phyloP scores from a whole-genome alignment of 1,140 invertebrate species.

The Contarinia nasturtii region DNA sequence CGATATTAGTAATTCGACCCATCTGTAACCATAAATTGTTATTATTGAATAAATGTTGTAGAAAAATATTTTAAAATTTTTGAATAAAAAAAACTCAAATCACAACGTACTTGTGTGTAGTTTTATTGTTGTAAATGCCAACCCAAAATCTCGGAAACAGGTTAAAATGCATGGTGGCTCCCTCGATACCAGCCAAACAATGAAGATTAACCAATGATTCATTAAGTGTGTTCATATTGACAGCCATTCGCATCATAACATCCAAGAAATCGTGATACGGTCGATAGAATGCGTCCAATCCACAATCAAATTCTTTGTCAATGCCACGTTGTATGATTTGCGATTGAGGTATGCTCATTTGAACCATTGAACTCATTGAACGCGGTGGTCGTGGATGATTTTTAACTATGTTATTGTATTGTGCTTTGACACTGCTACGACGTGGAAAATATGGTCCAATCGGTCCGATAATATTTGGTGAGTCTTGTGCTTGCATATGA shows the following conservation, averaged over 20 bases:
- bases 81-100: neutral
- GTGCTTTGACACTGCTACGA: constrained; percentile 13
- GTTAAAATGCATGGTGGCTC: constrained; percentile 20
- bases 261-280: constrained; percentile 75
- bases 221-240: constrained; percentile 27
- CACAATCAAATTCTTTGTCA: constrained; percentile 61
- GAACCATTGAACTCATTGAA: constrained; percentile 63
- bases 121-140: constrained; percentile 21
- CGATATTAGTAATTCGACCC: constrained; percentile 17
- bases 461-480: constrained; percentile 38
- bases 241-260: constrained; percentile 71
- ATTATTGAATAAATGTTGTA: too few relatives aligned
- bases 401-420: constrained; percentile 17
- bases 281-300: constrained; percentile 54
- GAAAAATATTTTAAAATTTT: too few relatives aligned
- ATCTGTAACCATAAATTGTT: constrained; percentile 13
- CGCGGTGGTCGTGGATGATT: constrained; percentile 26
- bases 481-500: constrained; percentile 62
- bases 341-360: constrained; percentile 66
- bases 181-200: constrained; percentile 21
- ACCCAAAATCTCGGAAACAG: constrained; percentile 24
- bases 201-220: constrained; percentile 20
- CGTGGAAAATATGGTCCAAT: constrained; percentile 21
- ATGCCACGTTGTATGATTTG: constrained; percentile 36
- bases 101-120: constrained; percentile 23